A percentile compares a stretch with the other conserved stretches of the same genome.
phyloP scores from a whole-genome alignment of 2,888 invertebrate genomes.

The Nephrotoma appendiculata region DNA sequence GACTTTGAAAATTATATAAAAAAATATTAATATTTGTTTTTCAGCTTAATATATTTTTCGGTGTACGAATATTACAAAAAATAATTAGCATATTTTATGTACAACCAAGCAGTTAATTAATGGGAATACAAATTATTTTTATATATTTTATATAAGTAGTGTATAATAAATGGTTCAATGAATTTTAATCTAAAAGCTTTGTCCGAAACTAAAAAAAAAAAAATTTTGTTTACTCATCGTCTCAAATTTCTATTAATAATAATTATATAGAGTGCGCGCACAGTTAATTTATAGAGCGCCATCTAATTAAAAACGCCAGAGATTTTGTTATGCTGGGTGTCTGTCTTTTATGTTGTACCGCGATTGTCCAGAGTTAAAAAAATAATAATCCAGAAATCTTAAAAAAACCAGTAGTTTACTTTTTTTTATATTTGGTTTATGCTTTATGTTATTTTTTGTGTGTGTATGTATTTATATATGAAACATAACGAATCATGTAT shows the following conservation, averaged over 20 bases:
- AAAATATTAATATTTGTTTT: not conserved
- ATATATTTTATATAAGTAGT: not conserved
- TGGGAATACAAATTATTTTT: not conserved
- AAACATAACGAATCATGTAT: not conserved
- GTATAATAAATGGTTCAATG: not conserved
- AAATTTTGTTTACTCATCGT: not conserved
- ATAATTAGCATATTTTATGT: not conserved
- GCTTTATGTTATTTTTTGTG: not conserved
- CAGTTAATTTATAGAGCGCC: not conserved
- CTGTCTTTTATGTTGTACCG: not conserved
- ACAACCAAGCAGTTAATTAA: not conserved
- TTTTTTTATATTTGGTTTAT: not conserved
- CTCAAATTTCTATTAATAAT: not conserved
- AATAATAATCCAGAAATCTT: not conserved
- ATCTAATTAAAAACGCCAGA: not conserved
- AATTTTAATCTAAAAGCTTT: not conserved
- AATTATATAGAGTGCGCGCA: not conserved
- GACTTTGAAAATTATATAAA: not conserved
- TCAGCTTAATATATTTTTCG: not conserved
- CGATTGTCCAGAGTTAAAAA: not conserved
- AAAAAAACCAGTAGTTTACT: not conserved
- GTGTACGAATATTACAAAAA: not conserved
- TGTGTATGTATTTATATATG: not conserved
- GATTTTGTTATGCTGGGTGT: not conserved
- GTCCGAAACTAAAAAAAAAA: not conserved